Conservation (phyloP, 2,113 vertebrate genomes). For the Chiloscyllium plagiosum region DNA sequence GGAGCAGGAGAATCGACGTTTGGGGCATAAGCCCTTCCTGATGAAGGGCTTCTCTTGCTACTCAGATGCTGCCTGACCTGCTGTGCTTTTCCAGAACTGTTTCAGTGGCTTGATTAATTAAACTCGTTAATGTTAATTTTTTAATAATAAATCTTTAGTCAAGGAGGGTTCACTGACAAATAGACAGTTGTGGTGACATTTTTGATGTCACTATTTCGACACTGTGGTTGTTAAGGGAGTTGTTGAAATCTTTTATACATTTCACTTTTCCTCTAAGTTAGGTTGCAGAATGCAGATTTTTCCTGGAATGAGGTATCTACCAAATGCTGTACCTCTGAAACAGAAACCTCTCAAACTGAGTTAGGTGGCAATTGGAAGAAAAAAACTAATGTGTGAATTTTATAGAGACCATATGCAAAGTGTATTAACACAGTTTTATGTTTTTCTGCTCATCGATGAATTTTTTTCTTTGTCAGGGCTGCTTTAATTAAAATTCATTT, state of each 20-base stretch:
- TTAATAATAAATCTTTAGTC: neutral
- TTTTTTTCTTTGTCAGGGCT: neutral
- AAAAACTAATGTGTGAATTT: neutral
- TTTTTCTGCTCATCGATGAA: neutral
- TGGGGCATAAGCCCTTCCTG: too few relatives aligned
- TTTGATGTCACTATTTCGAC: neutral
- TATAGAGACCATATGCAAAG: neutral
- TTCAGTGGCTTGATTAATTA: neutral
- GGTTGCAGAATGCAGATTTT: neutral
- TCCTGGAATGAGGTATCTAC: slow-evolving; percentile 4
- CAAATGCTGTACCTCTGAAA: slow-evolving; percentile 7
- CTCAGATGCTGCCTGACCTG: too few relatives aligned
- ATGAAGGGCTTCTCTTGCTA: too few relatives aligned
- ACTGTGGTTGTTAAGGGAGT: neutral
- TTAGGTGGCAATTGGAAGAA: neutral
- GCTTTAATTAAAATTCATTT: neutral
- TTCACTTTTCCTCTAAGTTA: neutral
- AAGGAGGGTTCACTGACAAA: neutral
- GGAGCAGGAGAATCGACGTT: too few relatives aligned
- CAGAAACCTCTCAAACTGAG: neutral
- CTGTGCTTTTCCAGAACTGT: too few relatives aligned
- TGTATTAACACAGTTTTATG: neutral
- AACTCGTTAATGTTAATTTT: neutral
- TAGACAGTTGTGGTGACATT: neutral
- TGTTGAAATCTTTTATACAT: neutral